Evolutionary conservation across 2,797 vertebrate species (phyloP), one percentile per base, ranked within the genome.

Genomic region (Staurois parvus): DNA sequence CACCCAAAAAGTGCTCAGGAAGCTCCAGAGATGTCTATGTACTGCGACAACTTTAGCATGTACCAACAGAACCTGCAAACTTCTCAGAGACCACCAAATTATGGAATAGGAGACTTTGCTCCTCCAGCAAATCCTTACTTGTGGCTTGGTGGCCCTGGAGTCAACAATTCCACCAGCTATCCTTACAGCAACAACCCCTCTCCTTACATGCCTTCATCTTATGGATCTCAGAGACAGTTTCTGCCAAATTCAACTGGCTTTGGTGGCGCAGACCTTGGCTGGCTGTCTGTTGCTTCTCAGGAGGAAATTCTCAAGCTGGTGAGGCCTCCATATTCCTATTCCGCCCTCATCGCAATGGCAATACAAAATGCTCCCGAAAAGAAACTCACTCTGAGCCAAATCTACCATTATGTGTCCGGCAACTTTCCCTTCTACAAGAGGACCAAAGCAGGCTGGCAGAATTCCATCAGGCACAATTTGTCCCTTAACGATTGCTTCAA

Each of bases 391-490:
- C 93, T 99, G 34, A 99, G 97, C 90, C 97, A 97, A 91, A 99
- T 99, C 78, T 99, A 99, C 89, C 97, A 98, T 91, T 99, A 97
- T 83, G 98, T 99, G 72, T 96, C 97, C 29, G 98, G 98, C 76
- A 97, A 97, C 81, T 99, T 99, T 89, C 98, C 98, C 2, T 99
- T 98, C 90, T 99, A 99, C 85, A 96, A 98, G 93, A 97, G 96
- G 91, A 98, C 97, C 93, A 98, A 98, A 87, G 98, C 97, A 0
- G 98, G 98, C 83, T 98, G 98, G 98, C 97, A 99, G 91, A 99
- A 97, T 92, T 97, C 97, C 48, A 99, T 98, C 91, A 91, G 97
- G 1, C 98, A 98, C 96, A 99, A 97, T 92, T 92, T 99, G 74
- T 97, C 97, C 7, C 94, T 98, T 70, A 98, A 98, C 86, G 97